Percentiles rank a stretch among this genome's conserved stretches.
These are phyloP conservation scores for Pogonophryne albipinna DNA, from an alignment of 2,797 vertebrate species.

Conservation along the genomic window DNA sequence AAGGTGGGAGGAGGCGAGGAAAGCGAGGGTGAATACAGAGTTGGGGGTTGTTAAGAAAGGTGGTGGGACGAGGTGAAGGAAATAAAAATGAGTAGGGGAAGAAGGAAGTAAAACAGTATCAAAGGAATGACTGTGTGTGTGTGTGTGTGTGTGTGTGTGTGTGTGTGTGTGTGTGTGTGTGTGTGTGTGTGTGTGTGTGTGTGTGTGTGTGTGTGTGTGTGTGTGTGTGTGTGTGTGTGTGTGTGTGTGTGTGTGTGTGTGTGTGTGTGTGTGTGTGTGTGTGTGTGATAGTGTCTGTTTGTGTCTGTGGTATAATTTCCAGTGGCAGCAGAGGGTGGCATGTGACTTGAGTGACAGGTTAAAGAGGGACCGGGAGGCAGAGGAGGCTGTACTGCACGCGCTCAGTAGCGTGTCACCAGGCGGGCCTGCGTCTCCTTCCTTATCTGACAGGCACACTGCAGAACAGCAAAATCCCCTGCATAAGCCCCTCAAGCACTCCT, in stretches of 20 bases:
- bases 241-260: no score
- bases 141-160: constrained; percentile 4
- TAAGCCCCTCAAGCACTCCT: constrained; percentile 77
- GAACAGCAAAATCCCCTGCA: constrained; percentile 78
- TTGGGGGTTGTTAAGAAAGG: not conserved
- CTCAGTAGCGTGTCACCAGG: constrained; percentile 72
- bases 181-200: not conserved
- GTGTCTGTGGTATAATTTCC: constrained; percentile 41
- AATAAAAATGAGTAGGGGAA: not conserved
- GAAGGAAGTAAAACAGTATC: not conserved
- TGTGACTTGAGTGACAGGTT: constrained; percentile 72
- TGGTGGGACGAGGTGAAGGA: not conserved
- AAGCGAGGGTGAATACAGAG: not conserved
- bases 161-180: no score
- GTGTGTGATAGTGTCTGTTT: constrained; percentile 16
- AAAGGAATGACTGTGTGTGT: not conserved
- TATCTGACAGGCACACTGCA: constrained; percentile 84
- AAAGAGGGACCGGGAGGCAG: constrained; percentile 49
- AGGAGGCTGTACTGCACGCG: constrained; percentile 48
- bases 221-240: not conserved
- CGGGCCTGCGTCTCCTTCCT: constrained; percentile 67
- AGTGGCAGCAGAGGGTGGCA: constrained; percentile 63
- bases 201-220: not conserved
- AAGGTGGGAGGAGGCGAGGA: not conserved
- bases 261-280: not conserved